These are phyloP conservation scores for Bergia puertoricense DNA, from an alignment of 92 coral and sea anemone genomes.

Conservation along the genomic window DNA sequence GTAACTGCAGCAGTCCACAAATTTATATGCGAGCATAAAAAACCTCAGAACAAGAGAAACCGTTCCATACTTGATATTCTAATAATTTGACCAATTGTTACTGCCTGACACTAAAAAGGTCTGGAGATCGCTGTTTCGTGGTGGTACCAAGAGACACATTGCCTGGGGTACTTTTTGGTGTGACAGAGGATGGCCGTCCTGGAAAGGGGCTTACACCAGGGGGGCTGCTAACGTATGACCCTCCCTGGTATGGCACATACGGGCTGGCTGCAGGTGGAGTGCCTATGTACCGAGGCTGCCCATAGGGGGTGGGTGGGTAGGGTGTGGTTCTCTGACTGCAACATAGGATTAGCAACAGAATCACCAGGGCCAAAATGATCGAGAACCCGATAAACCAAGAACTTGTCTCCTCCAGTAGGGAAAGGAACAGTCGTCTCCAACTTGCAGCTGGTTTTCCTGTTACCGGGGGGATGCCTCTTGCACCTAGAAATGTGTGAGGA, in stretches of 20 bases:
- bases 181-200: not conserved
- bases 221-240: constrained; percentile 47
- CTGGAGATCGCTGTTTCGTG: constrained; percentile 22
- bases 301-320: constrained; percentile 39
- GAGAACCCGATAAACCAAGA: constrained; percentile 86
- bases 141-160: constrained; percentile 32
- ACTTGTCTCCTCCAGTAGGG: constrained; percentile 81
- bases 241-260: constrained; percentile 51
- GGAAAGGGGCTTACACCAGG: constrained; percentile 12
- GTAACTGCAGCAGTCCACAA: not conserved
- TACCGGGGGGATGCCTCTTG: constrained; percentile 22
- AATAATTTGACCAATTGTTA: not conserved
- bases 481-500: not conserved
- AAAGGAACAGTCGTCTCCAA: constrained; percentile 59
- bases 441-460: constrained; percentile 36
- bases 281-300: constrained; percentile 17
- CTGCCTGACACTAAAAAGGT: constrained; percentile 37
- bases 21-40: not conserved
- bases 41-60: not conserved
- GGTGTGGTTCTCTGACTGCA: constrained; percentile 65
- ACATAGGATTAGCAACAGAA: constrained; percentile 70
- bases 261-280: constrained; percentile 60
- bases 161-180: constrained; percentile 24
- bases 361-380: constrained; percentile 72
- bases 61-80: not conserved